Percentiles rank a stretch among this genome's conserved stretches.
phyloP scores from a whole-genome alignment of 64 coral and sea anemone genomes.

The Porites australiensis region DNA sequence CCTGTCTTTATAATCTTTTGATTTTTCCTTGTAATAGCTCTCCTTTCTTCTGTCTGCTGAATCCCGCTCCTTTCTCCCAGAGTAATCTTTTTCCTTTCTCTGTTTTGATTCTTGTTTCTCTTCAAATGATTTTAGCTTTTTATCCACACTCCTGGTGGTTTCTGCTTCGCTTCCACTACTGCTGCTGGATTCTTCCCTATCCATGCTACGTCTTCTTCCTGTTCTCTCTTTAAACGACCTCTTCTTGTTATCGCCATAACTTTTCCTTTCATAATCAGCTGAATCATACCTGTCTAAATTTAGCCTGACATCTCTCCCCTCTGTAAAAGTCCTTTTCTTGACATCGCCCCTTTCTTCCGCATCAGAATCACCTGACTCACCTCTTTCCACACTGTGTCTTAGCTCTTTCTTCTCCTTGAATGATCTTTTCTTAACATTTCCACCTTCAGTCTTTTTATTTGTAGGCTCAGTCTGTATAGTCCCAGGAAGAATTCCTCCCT shows the following conservation, averaged over 20 bases:
- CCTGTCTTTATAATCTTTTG: not conserved
- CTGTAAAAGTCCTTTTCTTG: not conserved
- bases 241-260: not conserved
- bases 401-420: not conserved
- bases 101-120: not conserved
- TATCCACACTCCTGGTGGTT: not conserved
- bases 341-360: not conserved
- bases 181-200: too few relatives aligned
- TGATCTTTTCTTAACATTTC: not conserved
- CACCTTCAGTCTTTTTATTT: not conserved
- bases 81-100: not conserved
- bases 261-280: not conserved
- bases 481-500: slow-evolving; percentile 77
- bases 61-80: not conserved
- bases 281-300: not conserved
- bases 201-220: not conserved
- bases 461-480: slow-evolving; percentile 42
- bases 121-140: not conserved
- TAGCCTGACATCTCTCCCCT: not conserved
- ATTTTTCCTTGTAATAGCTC: slow-evolving; percentile 3
- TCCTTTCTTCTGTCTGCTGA: slow-evolving; percentile 9
- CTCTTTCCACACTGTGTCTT: not conserved
- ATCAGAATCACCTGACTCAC: not conserved
- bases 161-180: not conserved
- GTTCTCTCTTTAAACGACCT: not conserved